Conservation (phyloP, 2,797 vertebrate species). For the Glossophaga mutica region DNA sequence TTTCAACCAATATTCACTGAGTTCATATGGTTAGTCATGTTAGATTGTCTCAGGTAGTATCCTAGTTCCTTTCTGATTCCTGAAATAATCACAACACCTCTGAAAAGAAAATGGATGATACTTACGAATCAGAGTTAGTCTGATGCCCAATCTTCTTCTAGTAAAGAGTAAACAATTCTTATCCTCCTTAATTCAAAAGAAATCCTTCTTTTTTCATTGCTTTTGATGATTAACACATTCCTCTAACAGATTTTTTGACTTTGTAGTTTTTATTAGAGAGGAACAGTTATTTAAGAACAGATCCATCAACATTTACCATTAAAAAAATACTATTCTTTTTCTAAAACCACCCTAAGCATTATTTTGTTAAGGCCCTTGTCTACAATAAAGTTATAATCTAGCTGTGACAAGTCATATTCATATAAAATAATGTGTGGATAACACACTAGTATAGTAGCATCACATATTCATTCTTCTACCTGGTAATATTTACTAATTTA, state of each 20-base stretch:
- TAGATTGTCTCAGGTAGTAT: not conserved
- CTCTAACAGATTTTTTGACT: not conserved
- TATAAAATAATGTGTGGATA: not conserved
- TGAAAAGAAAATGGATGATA: conserved; percentile 7
- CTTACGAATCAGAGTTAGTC: not conserved
- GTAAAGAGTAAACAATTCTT: conserved; percentile 25
- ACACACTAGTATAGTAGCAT: not conserved
- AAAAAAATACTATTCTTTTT: not conserved
- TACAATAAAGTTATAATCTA: conserved; percentile 33
- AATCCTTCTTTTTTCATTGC: not conserved
- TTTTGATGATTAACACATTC: conserved; percentile 43
- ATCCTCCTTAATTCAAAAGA: conserved; percentile 40
- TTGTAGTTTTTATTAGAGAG: conserved; percentile 25
- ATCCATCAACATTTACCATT: not conserved
- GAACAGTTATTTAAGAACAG: conserved; percentile 33
- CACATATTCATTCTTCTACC: not conserved
- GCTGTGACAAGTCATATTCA: conserved; percentile 5
- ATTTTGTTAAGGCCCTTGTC: not conserved
- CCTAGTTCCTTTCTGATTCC: not conserved
- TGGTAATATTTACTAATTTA: conserved; percentile 39
- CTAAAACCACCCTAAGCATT: conserved; percentile 33
- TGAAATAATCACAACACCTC: not conserved
- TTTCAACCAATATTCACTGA: not conserved
- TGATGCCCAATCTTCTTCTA: not conserved
- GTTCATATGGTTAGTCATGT: not conserved